A percentile compares a stretch with the other conserved stretches of the same genome.
phyloP scores from a whole-genome alignment of 2,888 invertebrate genomes.

The Baccha elongata region DNA sequence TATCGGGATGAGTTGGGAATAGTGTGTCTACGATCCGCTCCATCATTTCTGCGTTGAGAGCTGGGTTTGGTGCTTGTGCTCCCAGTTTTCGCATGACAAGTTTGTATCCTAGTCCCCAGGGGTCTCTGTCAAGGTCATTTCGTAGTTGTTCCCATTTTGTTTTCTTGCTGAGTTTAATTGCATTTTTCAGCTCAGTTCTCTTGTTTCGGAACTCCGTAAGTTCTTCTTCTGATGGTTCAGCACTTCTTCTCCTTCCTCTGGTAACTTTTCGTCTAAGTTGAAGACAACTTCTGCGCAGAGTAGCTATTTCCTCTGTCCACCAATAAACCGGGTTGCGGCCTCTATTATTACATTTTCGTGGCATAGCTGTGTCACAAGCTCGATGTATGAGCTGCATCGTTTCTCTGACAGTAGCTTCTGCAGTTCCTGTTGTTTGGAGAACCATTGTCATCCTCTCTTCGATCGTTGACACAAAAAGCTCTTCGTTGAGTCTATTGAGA shows the following conservation, averaged over 20 bases:
- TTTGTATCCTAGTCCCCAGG: conserved; percentile 9
- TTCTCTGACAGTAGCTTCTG: not conserved
- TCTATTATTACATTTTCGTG: not conserved
- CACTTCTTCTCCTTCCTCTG: not conserved
- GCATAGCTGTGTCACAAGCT: not conserved
- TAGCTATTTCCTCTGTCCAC: too few species aligned
- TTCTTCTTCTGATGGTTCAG: not conserved
- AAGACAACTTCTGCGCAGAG: not conserved
- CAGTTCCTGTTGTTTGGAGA: not conserved
- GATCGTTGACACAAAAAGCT: not conserved
- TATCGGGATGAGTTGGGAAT: not conserved
- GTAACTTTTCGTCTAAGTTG: not conserved
- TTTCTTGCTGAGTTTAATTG: conserved; percentile 13
- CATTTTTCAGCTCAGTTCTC: conserved; percentile 1
- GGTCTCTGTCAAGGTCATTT: not conserved
- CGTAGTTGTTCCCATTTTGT: conserved; percentile 3
- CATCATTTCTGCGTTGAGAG: not conserved
- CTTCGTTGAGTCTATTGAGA: not conserved
- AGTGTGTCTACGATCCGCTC: conserved; percentile 3
- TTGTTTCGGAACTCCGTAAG: not conserved
- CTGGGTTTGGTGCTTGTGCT: not conserved
- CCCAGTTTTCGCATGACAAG: not conserved
- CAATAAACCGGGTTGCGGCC: not conserved
- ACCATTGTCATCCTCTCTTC: not conserved
- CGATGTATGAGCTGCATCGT: not conserved